These are phyloP conservation scores for Caenorhabditis sp. DNA, from an alignment of 2,888 invertebrate species.

Conservation along the genomic window DNA sequence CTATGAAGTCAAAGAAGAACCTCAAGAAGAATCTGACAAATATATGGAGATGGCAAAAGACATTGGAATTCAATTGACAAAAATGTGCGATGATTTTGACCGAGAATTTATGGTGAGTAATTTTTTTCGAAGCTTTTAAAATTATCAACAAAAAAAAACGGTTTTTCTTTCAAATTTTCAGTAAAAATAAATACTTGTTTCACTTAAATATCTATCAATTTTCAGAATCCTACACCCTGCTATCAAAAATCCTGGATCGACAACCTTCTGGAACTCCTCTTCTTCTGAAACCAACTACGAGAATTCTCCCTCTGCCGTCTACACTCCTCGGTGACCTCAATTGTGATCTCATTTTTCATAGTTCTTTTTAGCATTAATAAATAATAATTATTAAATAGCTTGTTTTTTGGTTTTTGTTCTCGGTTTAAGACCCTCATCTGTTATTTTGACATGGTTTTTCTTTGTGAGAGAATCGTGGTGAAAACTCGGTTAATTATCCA, in stretches of 20 bases:
- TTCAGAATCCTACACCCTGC: not conserved
- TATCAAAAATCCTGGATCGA: not conserved
- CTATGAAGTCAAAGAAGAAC: not conserved
- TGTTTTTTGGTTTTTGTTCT: not conserved
- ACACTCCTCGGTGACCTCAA: not conserved
- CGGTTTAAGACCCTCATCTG: too few relatives aligned
- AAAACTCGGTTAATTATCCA: too few relatives aligned
- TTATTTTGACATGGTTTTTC: too few relatives aligned
- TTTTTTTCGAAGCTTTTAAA: too few relatives aligned
- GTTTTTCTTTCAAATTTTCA: too few relatives aligned
- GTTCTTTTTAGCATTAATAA: not conserved
- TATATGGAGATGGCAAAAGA: constrained; percentile 3
- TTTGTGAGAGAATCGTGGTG: too few relatives aligned
- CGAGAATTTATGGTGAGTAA: constrained; percentile 15
- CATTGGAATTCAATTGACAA: constrained; percentile 17
- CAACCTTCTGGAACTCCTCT: not conserved
- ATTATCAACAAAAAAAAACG: not conserved
- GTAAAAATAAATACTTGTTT: too few relatives aligned
- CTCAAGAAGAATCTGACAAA: not conserved
- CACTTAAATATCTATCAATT: not conserved
- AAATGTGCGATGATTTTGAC: constrained; percentile 34
- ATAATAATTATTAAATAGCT: not conserved
- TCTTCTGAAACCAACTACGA: not conserved
- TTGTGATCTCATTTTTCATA: not conserved
- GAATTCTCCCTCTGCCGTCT: not conserved